Percentiles rank a stretch among this genome's conserved stretches.
These are phyloP conservation scores for Pogonophryne albipinna DNA, from an alignment of 2,797 vertebrate species.

Conservation along the genomic window DNA sequence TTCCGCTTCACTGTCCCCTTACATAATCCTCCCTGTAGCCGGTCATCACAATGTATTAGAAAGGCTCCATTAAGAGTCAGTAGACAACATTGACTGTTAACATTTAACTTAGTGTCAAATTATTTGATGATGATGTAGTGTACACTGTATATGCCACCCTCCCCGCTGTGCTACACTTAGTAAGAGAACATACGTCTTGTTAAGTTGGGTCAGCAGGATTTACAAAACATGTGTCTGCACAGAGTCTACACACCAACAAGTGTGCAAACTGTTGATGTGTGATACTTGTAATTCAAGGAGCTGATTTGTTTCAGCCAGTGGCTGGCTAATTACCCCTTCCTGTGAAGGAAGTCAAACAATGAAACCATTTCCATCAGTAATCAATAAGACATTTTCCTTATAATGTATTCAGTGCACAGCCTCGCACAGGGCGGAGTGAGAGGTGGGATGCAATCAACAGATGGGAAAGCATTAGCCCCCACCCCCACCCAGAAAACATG, in stretches of 20 bases:
- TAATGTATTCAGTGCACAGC: neutral
- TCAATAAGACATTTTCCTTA: neutral
- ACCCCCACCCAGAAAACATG: neutral
- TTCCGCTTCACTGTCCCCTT: neutral
- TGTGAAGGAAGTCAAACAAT: constrained; percentile 6
- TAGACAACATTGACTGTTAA: neutral
- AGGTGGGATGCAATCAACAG: constrained; percentile 23
- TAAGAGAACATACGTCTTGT: too few relatives aligned
- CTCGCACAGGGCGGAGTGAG: neutral
- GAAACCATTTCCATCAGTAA: neutral
- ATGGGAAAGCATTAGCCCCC: neutral
- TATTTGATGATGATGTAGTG: too few relatives aligned
- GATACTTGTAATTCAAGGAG: neutral
- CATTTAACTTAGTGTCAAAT: neutral
- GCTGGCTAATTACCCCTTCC: constrained; percentile 3
- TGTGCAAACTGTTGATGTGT: neutral
- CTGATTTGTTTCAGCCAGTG: neutral
- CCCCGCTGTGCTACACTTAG: too few relatives aligned
- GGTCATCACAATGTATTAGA: neutral
- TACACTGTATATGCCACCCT: too few relatives aligned
- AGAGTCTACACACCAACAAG: neutral
- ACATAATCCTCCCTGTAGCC: neutral
- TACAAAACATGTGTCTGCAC: too few relatives aligned
- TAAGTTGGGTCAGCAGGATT: neutral
- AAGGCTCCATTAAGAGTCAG: neutral